Percentiles rank a stretch among this genome's conserved stretches.
Conservation (phyloP, 2,113 vertebrate genomes). For the Mirounga angustirostris region DNA sequence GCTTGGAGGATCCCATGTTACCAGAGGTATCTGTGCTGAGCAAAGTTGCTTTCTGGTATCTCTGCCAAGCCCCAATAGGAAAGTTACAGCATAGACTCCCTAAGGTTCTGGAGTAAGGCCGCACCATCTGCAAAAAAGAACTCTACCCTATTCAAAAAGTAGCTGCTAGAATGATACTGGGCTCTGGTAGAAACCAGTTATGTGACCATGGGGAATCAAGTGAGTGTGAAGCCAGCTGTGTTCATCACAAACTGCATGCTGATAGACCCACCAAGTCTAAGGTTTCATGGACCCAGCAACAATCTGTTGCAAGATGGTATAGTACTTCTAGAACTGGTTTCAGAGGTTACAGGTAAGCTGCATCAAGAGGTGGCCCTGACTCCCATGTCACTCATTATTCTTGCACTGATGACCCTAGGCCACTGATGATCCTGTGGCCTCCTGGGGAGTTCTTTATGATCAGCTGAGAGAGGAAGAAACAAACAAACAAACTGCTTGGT, state of each 20-base stretch:
- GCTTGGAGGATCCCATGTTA: neutral
- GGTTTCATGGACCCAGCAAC: neutral
- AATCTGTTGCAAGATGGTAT: neutral
- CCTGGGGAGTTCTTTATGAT: neutral
- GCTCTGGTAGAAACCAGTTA: neutral
- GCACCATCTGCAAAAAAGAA: slow-evolving; percentile 22
- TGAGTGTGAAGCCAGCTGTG: neutral
- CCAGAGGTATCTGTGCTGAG: slow-evolving; percentile 57
- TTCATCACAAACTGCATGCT: neutral
- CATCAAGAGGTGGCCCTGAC: neutral
- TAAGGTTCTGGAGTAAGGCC: slow-evolving; percentile 1
- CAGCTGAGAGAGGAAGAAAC: neutral
- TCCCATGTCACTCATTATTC: neutral
- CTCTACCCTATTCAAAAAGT: neutral
- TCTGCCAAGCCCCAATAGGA: neutral
- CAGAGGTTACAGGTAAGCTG: neutral
- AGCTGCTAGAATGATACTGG: neutral
- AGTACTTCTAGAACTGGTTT: neutral
- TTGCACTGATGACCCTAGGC: neutral
- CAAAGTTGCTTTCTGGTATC: neutral
- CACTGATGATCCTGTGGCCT: neutral
- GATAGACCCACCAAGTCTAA: neutral
- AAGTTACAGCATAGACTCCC: neutral
- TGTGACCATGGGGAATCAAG: neutral
- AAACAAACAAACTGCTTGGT: neutral